phyloP scores from a whole-genome alignment of 1,140 invertebrate genomes.

The Colletes latitarsis region DNA sequence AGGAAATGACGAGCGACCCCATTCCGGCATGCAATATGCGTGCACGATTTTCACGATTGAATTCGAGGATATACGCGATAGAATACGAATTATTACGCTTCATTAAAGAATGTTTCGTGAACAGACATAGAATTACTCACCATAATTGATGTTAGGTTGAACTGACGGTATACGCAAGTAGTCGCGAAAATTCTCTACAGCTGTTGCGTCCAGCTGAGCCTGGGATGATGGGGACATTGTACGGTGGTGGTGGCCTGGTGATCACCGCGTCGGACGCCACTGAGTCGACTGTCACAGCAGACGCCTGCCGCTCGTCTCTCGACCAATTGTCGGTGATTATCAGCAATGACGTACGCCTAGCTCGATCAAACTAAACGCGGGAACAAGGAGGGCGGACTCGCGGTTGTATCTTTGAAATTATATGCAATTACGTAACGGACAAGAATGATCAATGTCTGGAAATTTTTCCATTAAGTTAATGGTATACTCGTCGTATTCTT shows the following conservation, averaged over 20 bases:
- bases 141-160: slow-evolving; percentile 91
- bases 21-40: slow-evolving; percentile 34
- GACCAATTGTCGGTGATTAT: slow-evolving; percentile 62
- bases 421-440: no score
- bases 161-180: slow-evolving; percentile 91
- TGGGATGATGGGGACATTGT: slow-evolving; percentile 64
- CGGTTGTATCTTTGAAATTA: not conserved
- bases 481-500: no score
- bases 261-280: slow-evolving; percentile 48
- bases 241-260: slow-evolving; percentile 31
- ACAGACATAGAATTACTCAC: slow-evolving; percentile 80
- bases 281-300: slow-evolving; percentile 69
- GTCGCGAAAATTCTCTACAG: slow-evolving; percentile 89
- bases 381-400: slow-evolving; percentile 1
- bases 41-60: slow-evolving; percentile 4
- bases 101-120: not conserved
- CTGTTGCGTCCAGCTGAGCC: slow-evolving; percentile 81
- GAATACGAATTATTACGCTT: not conserved
- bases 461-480: no score
- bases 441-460: no score
- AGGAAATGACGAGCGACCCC: slow-evolving; percentile 57
- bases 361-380: slow-evolving; percentile 53
- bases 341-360: slow-evolving; percentile 50
- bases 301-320: slow-evolving; percentile 53
- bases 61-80: not conserved